A percentile compares a stretch with the other conserved stretches of the same genome.
phyloP scores from a whole-genome alignment of 1,140 invertebrate genomes.

The Branchinecta lynchi region DNA sequence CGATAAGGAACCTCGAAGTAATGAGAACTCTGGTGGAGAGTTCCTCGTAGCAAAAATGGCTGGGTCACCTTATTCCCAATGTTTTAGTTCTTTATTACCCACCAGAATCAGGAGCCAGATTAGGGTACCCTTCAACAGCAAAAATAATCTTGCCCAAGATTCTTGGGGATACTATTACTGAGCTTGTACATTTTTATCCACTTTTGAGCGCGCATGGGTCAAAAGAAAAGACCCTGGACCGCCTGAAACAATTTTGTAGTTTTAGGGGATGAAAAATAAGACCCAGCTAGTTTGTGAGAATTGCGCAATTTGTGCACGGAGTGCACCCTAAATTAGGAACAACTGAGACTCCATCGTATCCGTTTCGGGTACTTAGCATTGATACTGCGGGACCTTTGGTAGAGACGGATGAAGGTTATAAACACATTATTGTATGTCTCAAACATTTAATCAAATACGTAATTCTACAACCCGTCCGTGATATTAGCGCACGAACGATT shows the following conservation, averaged over 20 bases:
- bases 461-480: too few species aligned
- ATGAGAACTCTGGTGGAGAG: too few species aligned
- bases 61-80: neutral
- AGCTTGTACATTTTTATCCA: neutral
- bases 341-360: neutral
- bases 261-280: neutral
- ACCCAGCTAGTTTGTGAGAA: neutral
- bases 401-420: too few species aligned
- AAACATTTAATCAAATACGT: too few species aligned
- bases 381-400: neutral
- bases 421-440: too few species aligned
- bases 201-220: neutral
- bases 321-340: neutral
- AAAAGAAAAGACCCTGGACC: neutral
- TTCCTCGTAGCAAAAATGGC: too few species aligned
- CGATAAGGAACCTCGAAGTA: too few species aligned
- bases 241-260: neutral
- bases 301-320: neutral
- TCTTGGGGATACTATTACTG: neutral
- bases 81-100: neutral
- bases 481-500: too few species aligned
- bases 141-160: constrained; percentile 1
- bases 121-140: neutral
- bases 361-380: constrained; percentile 1
- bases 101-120: neutral